phyloP scores from a whole-genome alignment of 2,113 vertebrate genomes.

The Catharus bicknelli region DNA sequence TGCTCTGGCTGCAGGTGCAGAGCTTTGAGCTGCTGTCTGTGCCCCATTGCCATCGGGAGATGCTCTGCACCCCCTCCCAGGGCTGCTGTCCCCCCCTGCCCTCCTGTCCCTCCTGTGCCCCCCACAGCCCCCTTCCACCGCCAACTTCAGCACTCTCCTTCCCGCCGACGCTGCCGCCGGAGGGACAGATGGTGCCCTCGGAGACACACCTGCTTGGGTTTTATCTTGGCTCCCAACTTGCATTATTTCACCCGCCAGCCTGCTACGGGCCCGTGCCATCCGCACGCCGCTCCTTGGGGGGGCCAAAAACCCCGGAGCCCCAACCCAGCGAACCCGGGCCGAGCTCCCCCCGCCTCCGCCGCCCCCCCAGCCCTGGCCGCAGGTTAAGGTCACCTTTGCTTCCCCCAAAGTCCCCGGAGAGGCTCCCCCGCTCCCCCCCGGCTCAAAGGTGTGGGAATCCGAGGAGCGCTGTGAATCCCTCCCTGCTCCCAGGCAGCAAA shows the following conservation, averaged over 20 bases:
- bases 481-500: constrained; percentile 22
- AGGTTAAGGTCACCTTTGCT: constrained; percentile 36
- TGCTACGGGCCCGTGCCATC: constrained; percentile 5
- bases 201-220: constrained; percentile 63
- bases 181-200: constrained; percentile 65
- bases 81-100: not conserved
- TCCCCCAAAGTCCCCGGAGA: not conserved
- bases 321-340: not conserved
- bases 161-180: constrained; percentile 34
- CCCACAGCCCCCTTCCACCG: not conserved
- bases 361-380: not conserved
- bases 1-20: not conserved
- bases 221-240: constrained; percentile 60
- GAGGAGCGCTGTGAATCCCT: constrained; percentile 42
- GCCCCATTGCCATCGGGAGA: not conserved
- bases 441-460: constrained; percentile 44
- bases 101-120: not conserved
- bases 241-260: constrained; percentile 63
- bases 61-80: not conserved
- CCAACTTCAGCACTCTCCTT: constrained; percentile 41
- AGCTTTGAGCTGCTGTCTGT: not conserved
- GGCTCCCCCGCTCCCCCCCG: not conserved
- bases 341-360: not conserved
- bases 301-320: not conserved
- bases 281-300: not conserved